Percentiles rank a stretch among this genome's conserved stretches.
These are phyloP conservation scores for Arctia plantaginis DNA, from an alignment of 2,888 invertebrate species.

Conservation along the genomic window DNA sequence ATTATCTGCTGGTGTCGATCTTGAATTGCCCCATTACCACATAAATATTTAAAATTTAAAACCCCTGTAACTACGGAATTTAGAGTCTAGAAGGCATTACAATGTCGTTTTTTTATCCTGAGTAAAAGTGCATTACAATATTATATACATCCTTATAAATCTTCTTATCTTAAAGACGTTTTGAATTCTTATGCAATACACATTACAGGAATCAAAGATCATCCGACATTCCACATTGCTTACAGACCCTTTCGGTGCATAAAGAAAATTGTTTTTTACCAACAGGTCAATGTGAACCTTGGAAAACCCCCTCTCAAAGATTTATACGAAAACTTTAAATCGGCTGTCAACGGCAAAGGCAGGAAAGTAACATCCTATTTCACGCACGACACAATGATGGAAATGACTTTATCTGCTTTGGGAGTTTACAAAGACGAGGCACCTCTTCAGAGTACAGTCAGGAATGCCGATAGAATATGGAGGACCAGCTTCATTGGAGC, in stretches of 20 bases:
- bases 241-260: not conserved
- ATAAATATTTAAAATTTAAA: too few relatives aligned
- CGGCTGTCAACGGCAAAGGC: conserved; percentile 53
- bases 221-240: too few relatives aligned
- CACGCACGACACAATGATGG: conserved; percentile 88
- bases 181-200: too few relatives aligned
- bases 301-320: conserved; percentile 90
- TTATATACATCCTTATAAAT: too few relatives aligned
- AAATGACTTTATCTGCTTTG: conserved; percentile 88
- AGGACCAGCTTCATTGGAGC: conserved; percentile 89
- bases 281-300: conserved; percentile 87
- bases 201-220: too few relatives aligned
- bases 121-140: too few relatives aligned
- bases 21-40: too few relatives aligned
- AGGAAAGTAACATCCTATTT: conserved; percentile 89
- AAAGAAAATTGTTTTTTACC: not conserved
- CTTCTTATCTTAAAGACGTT: too few relatives aligned
- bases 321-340: conserved; percentile 85
- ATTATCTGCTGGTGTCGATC: too few relatives aligned
- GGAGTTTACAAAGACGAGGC: conserved; percentile 87
- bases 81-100: not conserved
- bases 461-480: conserved; percentile 87
- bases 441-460: conserved; percentile 86
- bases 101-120: not conserved
- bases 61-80: too few relatives aligned